phyloP scores from a whole-genome alignment of 1,140 invertebrate species.

The Procambarus virginalis region DNA sequence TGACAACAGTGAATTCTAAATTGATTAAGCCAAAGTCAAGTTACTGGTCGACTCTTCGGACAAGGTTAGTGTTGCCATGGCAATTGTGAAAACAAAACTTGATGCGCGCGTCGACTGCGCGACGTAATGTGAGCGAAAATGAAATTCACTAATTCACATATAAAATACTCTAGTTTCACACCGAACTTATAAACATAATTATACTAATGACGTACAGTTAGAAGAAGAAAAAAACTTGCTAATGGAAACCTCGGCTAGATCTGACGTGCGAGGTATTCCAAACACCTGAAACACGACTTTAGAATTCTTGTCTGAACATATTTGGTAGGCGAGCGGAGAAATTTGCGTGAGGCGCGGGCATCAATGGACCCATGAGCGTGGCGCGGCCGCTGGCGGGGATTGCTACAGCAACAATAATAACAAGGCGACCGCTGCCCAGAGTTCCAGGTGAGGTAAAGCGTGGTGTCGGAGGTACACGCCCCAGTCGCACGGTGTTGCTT shows the following conservation, averaged over 20 bases:
- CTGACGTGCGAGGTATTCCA: neutral
- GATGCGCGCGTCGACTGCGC: neutral
- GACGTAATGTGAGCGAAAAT: neutral
- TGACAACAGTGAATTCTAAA: neutral
- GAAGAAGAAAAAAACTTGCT: neutral
- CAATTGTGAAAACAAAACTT: neutral
- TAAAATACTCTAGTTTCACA: neutral
- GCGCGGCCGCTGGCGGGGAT: neutral
- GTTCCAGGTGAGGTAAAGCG: neutral
- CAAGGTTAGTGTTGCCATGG: neutral
- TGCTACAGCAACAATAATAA: slow-evolving; percentile 13
- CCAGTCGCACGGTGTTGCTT: neutral
- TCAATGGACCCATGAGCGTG: neutral
- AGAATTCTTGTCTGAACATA: neutral
- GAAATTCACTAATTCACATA: neutral
- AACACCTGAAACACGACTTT: neutral
- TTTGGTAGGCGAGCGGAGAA: neutral
- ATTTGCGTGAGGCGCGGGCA: neutral
- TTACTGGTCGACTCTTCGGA: neutral
- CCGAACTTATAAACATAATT: neutral
- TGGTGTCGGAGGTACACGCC: neutral
- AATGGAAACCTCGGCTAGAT: neutral
- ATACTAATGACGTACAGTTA: neutral
- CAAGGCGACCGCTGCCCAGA: neutral
- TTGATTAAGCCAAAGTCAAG: neutral